These are phyloP conservation scores for Pegoplata infirma DNA, from an alignment of 2,888 invertebrate genomes.

Conservation along the genomic window DNA sequence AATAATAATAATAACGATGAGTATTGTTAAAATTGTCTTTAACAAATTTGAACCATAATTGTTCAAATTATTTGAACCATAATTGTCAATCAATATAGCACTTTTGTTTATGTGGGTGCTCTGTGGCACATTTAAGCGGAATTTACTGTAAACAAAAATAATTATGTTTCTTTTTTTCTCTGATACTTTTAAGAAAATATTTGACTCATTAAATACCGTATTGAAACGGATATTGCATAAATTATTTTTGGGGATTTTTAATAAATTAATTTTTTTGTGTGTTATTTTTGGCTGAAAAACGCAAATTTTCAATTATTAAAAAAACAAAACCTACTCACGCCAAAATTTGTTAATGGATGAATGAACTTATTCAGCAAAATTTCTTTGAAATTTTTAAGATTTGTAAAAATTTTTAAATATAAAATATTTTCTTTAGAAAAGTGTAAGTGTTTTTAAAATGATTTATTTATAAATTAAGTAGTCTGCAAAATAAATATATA, in stretches of 20 bases:
- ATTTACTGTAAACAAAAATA: too few relatives aligned
- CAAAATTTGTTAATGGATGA: background rate
- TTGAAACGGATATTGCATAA: conserved; percentile 49
- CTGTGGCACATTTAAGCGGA: too few relatives aligned
- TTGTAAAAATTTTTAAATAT: background rate
- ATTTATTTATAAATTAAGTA: background rate
- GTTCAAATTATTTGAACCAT: too few relatives aligned
- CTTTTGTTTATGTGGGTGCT: too few relatives aligned
- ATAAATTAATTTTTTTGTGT: background rate
- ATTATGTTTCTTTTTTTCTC: conserved; percentile 2
- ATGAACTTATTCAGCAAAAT: background rate
- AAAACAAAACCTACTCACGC: background rate
- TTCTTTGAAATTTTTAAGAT: background rate
- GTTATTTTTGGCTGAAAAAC: background rate
- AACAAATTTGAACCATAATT: too few relatives aligned
- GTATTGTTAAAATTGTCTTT: too few relatives aligned
- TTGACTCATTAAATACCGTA: conserved; percentile 17
- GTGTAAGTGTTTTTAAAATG: background rate
- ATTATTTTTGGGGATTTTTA: conserved; percentile 19
- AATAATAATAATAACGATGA: too few relatives aligned
- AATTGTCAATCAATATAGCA: too few relatives aligned
- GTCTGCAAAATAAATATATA: background rate
- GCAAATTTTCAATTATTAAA: background rate
- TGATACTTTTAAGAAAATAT: too few relatives aligned
- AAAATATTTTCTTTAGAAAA: background rate